These are phyloP conservation scores for Xerus rutilus DNA, from an alignment of 2,797 vertebrate species.

Conservation along the genomic window DNA sequence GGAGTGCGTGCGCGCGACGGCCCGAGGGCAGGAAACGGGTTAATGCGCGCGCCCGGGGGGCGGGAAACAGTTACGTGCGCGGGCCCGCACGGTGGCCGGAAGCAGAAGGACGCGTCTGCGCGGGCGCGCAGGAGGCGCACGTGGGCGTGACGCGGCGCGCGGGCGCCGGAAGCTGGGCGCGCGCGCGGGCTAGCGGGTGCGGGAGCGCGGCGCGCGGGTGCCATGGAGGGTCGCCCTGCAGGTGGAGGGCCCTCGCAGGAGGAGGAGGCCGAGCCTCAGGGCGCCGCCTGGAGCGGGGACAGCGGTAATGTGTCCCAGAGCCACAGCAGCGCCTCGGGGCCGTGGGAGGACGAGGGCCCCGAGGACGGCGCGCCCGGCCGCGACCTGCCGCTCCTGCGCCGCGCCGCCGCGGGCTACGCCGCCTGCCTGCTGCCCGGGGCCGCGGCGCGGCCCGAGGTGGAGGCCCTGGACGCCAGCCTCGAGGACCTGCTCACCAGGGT, in stretches of 20 bases:
- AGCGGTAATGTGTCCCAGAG: conserved; percentile 97
- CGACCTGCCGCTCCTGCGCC: conserved; percentile 85
- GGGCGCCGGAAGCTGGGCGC: not conserved
- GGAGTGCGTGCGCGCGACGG: not conserved
- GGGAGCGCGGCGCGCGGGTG: not conserved
- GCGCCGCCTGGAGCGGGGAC: conserved; percentile 89
- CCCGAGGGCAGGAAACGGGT: not conserved
- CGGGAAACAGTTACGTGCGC: too few relatives aligned
- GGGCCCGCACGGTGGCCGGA: not conserved
- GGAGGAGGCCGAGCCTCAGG: conserved; percentile 84
- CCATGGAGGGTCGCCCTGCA: not conserved
- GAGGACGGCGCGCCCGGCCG: conserved; percentile 77
- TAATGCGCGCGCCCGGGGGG: not conserved
- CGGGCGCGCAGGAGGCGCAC: rapidly evolving
- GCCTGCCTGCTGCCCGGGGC: conserved; percentile 89
- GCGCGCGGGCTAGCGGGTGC: not conserved
- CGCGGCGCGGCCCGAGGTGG: not conserved
- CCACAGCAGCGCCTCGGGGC: conserved; percentile 94
- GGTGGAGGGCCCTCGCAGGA: rapidly evolving
- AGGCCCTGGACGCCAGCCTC: conserved; percentile 86
- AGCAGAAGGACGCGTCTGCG: rapidly evolving
- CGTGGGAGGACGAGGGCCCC: conserved; percentile 88
- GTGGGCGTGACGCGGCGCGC: rapidly evolving
- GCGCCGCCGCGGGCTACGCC: conserved; percentile 89
- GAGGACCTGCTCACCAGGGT: conserved; percentile 96